Evolutionary conservation across 2,113 vertebrate species (phyloP).

Genomic region (Lophius piscatorius): DNA sequence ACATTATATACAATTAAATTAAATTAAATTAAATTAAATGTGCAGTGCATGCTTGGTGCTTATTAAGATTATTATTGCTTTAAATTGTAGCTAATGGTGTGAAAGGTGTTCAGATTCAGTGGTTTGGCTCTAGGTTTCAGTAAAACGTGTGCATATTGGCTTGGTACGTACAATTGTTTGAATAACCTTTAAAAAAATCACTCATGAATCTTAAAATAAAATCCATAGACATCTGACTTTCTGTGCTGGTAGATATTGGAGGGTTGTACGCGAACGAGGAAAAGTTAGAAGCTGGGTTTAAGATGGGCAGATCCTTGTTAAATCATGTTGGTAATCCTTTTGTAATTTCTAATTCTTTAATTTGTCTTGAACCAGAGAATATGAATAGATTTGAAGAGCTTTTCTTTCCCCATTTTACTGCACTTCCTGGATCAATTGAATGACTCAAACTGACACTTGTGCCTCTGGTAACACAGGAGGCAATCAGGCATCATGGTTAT

Average conservation of each 20-base stretch:
- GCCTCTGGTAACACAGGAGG: not conserved
- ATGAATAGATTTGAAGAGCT: constrained; percentile 41
- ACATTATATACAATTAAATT: too few relatives aligned
- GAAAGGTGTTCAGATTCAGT: too few relatives aligned
- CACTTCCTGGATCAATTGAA: constrained; percentile 19
- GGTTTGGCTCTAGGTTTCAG: too few relatives aligned
- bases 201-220: not conserved
- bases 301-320: constrained; percentile 8
- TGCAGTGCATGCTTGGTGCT: too few relatives aligned
- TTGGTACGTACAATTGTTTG: too few relatives aligned
- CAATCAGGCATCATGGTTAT: not conserved
- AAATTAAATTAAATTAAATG: too few relatives aligned
- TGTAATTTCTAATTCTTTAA: constrained; percentile 42
- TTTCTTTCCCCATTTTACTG: constrained; percentile 22
- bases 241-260: not conserved
- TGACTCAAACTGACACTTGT: constrained; percentile 8
- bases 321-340: constrained; percentile 30
- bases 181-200: too few relatives aligned
- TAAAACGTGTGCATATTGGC: too few relatives aligned
- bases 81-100: too few relatives aligned
- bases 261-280: not conserved
- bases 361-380: constrained; percentile 33
- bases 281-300: not conserved
- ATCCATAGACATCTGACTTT: not conserved
- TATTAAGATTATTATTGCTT: too few relatives aligned